A percentile compares a stretch with the other conserved stretches of the same genome.
These are phyloP conservation scores for Alloscopus bannaensis DNA, from an alignment of 2,888 invertebrate genomes.

Conservation along the genomic window DNA sequence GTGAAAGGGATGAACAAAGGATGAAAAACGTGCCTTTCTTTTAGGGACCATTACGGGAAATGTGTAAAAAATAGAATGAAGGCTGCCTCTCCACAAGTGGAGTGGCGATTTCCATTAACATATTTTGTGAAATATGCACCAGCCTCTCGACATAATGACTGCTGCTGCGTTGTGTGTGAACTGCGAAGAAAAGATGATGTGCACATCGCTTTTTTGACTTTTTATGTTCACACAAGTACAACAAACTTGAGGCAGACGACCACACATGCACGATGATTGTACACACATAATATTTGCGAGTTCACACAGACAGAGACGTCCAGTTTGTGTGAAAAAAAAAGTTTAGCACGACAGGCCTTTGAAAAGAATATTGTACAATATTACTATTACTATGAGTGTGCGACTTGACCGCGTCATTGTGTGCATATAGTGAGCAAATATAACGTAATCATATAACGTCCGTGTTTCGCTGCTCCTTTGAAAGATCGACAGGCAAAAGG, in stretches of 20 bases:
- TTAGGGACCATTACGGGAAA: slow-evolving; percentile 59
- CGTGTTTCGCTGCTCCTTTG: too few species aligned
- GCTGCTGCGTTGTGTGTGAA: not conserved
- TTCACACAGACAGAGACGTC: not conserved
- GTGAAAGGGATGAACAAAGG: slow-evolving; percentile 11
- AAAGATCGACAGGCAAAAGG: too few species aligned
- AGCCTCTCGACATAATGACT: too few species aligned
- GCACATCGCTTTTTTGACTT: not conserved
- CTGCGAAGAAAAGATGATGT: not conserved
- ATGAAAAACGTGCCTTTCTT: slow-evolving; percentile 18
- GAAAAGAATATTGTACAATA: too few species aligned
- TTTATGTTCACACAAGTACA: not conserved
- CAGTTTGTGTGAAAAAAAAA: not conserved
- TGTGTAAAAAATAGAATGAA: slow-evolving; percentile 48
- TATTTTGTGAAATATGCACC: too few species aligned
- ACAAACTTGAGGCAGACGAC: not conserved
- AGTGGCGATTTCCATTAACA: slow-evolving; percentile 55
- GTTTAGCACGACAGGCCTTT: too few species aligned
- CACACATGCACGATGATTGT: not conserved
- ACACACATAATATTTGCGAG: not conserved
- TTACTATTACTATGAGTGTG: too few species aligned
- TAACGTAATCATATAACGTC: too few species aligned
- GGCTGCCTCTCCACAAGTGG: not conserved
- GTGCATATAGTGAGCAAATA: too few species aligned
- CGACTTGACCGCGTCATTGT: too few species aligned